These are phyloP conservation scores for Byasa hedistus DNA, from an alignment of 2,888 invertebrate genomes.

Conservation along the genomic window DNA sequence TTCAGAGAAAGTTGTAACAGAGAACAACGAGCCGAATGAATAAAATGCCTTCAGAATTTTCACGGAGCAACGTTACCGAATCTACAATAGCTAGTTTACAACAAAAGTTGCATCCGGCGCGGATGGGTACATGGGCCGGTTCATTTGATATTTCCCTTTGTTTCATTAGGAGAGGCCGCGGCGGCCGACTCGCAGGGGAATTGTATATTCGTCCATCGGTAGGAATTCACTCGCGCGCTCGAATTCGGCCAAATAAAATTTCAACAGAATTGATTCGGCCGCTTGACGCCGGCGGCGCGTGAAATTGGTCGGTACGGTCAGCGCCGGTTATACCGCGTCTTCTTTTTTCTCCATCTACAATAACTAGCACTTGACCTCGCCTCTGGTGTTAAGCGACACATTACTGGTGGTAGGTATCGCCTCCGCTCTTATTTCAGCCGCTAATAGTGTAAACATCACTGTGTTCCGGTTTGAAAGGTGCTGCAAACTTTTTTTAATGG, in stretches of 20 bases:
- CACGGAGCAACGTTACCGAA: not conserved
- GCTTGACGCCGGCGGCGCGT: constrained; percentile 66
- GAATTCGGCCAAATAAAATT: constrained; percentile 75
- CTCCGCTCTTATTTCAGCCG: no score
- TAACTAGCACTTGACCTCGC: not conserved
- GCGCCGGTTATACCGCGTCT: constrained; percentile 32
- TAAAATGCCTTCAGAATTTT: not conserved
- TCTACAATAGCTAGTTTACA: not conserved
- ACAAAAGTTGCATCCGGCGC: not conserved
- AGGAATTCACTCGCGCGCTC: constrained; percentile 68
- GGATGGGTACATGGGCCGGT: not conserved
- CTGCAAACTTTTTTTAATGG: no score
- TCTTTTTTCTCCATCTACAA: no score
- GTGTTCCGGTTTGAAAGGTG: no score
- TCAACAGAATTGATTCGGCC: constrained; percentile 77
- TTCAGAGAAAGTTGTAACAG: not conserved
- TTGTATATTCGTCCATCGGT: constrained; percentile 59
- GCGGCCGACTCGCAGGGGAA: constrained; percentile 44
- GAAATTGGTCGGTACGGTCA: constrained; percentile 73
- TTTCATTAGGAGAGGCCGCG: constrained; percentile 11
- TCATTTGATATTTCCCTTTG: constrained; percentile 21
- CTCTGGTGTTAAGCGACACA: no score
- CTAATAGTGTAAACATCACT: no score
- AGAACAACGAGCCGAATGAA: not conserved
- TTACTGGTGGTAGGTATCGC: no score